Conservation (phyloP, 1,140 invertebrate genomes). For the Drosophila nannoptera region DNA sequence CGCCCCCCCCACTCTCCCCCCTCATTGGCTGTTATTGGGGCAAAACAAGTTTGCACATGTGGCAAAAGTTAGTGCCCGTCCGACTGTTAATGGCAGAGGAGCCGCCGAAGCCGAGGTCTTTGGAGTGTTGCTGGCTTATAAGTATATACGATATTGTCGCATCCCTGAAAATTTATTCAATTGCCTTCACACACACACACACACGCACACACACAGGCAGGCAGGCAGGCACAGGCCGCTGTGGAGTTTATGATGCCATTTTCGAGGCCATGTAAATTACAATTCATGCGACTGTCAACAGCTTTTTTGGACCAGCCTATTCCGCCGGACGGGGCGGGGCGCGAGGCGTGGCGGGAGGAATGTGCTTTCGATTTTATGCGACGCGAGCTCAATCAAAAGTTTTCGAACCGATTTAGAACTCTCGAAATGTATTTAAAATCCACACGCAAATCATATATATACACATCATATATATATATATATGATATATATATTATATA, state of each 20-base stretch:
- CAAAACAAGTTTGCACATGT: constrained; percentile 26
- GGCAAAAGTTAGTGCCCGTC: constrained; percentile 10
- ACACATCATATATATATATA: neutral
- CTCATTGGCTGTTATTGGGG: constrained; percentile 10
- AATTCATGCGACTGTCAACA: constrained; percentile 32
- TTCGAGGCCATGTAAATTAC: constrained; percentile 30
- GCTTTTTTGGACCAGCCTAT: constrained; percentile 19
- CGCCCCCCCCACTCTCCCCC: neutral
- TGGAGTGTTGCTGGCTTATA: no score
- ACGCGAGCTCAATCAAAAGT: constrained; percentile 16
- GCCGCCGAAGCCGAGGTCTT: no score
- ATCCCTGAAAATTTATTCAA: constrained; percentile 35
- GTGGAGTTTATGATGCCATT: constrained; percentile 13
- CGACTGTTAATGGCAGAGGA: neutral
- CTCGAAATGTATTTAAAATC: no score
- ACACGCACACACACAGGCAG: constrained; percentile 11
- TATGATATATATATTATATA: no score
- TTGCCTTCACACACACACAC: constrained; percentile 16
- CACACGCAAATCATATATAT: no score
- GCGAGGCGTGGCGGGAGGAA: neutral
- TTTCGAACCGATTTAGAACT: constrained; percentile 20
- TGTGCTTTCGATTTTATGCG: neutral
- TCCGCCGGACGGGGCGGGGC: no score
- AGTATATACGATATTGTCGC: neutral
- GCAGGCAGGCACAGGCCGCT: no score